Evolutionary conservation across 2,888 invertebrate species (phyloP), one percentile per base, ranked within the genome.

Genomic region (Drosophila robusta): DNA sequence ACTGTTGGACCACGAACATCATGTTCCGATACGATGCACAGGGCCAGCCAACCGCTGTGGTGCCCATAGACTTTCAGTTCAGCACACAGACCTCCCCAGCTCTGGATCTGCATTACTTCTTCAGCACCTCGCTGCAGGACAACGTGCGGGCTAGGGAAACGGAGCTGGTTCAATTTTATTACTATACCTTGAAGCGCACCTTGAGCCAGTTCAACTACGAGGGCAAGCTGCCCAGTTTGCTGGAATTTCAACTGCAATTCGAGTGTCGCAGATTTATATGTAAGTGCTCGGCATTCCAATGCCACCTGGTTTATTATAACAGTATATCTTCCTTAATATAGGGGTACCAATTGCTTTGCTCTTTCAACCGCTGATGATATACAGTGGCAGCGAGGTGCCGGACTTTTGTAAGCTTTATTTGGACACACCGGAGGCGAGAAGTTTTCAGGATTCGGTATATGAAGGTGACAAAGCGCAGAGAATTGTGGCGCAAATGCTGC

Each of bases 21-120:
- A 90, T 91, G 90, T 90, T 87, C 9, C 76, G 70, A n/a, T 90
- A 87, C 50, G 75, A 78, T 44, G 56, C 26, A 3, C 42, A 49
- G 7, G 58, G 63, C 18, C 57, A 76, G 0, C 84, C 87, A 4
- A 70, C 51, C 4, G 73, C 81, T 32, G 84, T 82, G 22, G 57
- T 90, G 22, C 67, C 90, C 9, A 84, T 91, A 4, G 90, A 91
- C 57, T 90, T 90, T 67, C 90, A 91, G 55, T 90, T 86, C 62
- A 84, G 85, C 45, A 75, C 70, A 14, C 81, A 81, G 78, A 79
- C 79, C 11, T 86, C 90, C 0, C 90, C 90, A 6, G 68, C 72
- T 0, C 62, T 81, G 16, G 90, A 91, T 56, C 66, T 91, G 50
- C 91, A 89, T 39, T 91, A 90, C 54, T 90, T 91, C 29, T 84